Base-by-base conservation (phyloP, 2,888 invertebrate species). In the Diaphora mendica region DNA sequence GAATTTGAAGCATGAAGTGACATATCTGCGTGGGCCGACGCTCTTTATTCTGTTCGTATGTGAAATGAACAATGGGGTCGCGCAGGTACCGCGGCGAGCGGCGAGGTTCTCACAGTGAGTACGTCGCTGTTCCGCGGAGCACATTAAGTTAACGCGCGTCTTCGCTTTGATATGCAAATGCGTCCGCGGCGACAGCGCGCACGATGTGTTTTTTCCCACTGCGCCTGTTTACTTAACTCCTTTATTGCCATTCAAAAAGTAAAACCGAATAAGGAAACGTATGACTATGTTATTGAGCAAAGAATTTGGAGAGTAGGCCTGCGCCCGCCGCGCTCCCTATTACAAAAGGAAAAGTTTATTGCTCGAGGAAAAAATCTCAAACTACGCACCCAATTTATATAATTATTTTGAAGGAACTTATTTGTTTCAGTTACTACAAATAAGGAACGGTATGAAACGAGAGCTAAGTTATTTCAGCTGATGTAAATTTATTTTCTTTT, bases 91-190 rank as follows among this genome's bases (percentile, higher is more conserved):
- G 66, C 42, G 3, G 26, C 30, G 15, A 44, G 66, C 42, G 3
- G 26, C 30, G 15, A 13, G 30, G 30, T 15, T 62, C 30, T 30
- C 26, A 3, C 62, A 44, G 55, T 33, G 71, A 17, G n/a, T 15
- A 39, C 11, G 20, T 23, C 42, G 26, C 51, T 39, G 11, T 17
- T 71, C 64, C 62, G 71, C 69, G 69, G 64, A 76, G 64, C 67
- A 73, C 79, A 78, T 82, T 78, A 75, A 76, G 79, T 80, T 73
- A 77, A 44, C 67, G 69, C 69, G 77, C 76, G 77, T 62, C 64
- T 35, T 39, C 73, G 77, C 84, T 84, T 84, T 84, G 84, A 82
- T 79, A 84, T 84, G 84, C 77, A 68, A 84, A 84, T 82, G 64
- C 70, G 74, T 67, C 39, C 44, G 67, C 65, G 62, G 69, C 30